Conservation (phyloP, 2,113 vertebrate genomes). For the Artemisiospiza belli region DNA sequence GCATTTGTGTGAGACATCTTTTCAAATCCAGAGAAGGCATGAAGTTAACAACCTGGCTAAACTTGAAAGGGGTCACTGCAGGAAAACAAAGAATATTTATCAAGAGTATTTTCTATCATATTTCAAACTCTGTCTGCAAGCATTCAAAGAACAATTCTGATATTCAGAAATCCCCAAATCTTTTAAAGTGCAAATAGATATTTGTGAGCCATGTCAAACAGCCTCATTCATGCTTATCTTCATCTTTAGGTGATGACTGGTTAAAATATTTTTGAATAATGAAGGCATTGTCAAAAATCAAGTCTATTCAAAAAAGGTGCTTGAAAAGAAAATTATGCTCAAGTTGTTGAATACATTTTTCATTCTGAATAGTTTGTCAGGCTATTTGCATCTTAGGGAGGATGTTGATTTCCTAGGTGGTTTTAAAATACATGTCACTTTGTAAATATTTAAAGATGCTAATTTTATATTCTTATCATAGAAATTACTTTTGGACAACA, state of each 20-base stretch:
- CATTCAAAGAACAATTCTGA: background rate
- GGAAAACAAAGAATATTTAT: background rate
- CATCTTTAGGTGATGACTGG: background rate
- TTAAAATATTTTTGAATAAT: constrained; percentile 52
- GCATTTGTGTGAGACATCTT: background rate
- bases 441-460: constrained; percentile 43
- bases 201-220: background rate
- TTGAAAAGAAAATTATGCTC: background rate
- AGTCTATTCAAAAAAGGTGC: constrained; percentile 26
- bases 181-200: constrained; percentile 35
- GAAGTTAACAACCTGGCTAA: background rate
- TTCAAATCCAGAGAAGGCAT: background rate
- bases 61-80: background rate
- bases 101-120: background rate
- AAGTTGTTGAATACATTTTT: constrained; percentile 22
- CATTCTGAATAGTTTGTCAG: background rate
- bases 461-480: constrained; percentile 23
- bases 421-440: background rate
- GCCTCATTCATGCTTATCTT: background rate
- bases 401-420: constrained; percentile 17
- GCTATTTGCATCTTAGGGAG: constrained; percentile 16
- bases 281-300: constrained; percentile 53
- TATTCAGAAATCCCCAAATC: background rate
- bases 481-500: constrained; percentile 1
- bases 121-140: background rate